Evolutionary conservation across 2,888 invertebrate genomes (phyloP).

Genomic region (Conchocele bisecta): DNA sequence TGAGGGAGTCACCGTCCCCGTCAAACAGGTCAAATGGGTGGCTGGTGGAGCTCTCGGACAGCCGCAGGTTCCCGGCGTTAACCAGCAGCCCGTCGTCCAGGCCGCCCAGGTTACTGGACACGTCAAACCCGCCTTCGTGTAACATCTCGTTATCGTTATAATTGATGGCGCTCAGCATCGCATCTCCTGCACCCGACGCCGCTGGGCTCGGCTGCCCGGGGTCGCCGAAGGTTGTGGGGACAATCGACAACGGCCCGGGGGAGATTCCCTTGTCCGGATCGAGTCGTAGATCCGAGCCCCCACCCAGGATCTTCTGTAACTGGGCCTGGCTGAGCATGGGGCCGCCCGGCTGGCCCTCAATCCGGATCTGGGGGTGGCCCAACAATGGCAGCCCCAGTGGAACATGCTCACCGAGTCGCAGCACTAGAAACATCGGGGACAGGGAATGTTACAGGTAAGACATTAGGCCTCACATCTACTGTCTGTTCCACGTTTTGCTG

Average conservation of each 20-base stretch:
- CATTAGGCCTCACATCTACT: too few relatives aligned
- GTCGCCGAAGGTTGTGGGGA: slow-evolving; percentile 64
- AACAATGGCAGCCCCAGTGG: slow-evolving; percentile 33
- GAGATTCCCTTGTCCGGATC: slow-evolving; percentile 53
- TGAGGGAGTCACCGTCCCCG: slow-evolving; percentile 78
- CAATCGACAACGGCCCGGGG: slow-evolving; percentile 49
- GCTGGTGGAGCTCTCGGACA: slow-evolving; percentile 69
- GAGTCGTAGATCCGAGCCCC: slow-evolving; percentile 20
- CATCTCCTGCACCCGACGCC: slow-evolving; percentile 76
- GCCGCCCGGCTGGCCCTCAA: slow-evolving; percentile 54
- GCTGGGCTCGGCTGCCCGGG: slow-evolving; percentile 78
- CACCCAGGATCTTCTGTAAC: slow-evolving; percentile 51
- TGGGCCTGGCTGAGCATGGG: slow-evolving; percentile 54
- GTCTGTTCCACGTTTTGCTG: too few relatives aligned
- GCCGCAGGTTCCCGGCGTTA: slow-evolving; percentile 73
- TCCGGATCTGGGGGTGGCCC: slow-evolving; percentile 41
- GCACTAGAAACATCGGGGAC: slow-evolving; percentile 47
- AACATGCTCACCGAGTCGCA: slow-evolving; percentile 41
- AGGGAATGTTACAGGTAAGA: too few relatives aligned
- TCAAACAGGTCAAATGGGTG: slow-evolving; percentile 80
- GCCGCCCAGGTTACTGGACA: slow-evolving; percentile 71
- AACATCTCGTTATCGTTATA: slow-evolving; percentile 81
- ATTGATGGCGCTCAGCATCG: slow-evolving; percentile 82
- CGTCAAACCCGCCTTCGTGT: slow-evolving; percentile 81
- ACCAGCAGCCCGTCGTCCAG: slow-evolving; percentile 79